phyloP scores from a whole-genome alignment of 1,140 invertebrate species.

The Asobara japonica region DNA sequence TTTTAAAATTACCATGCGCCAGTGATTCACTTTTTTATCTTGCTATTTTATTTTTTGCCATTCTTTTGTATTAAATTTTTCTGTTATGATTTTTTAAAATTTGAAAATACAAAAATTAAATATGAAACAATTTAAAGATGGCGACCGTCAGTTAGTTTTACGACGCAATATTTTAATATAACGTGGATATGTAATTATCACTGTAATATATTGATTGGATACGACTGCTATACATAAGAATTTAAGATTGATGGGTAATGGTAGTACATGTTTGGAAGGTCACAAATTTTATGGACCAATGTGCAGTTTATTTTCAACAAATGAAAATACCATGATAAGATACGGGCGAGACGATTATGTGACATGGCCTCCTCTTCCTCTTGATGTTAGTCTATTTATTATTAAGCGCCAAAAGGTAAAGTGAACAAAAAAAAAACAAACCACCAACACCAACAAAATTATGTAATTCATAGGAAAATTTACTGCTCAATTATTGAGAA shows the following conservation, averaged over 20 bases:
- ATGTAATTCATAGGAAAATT: constrained; percentile 39
- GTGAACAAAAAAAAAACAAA: constrained; percentile 45
- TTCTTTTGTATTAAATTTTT: background rate
- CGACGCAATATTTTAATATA: constrained; percentile 65
- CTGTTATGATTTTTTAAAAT: background rate
- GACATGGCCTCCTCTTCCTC: background rate
- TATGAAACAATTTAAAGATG: constrained; percentile 21
- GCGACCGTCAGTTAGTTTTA: constrained; percentile 34
- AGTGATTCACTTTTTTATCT: constrained; percentile 7
- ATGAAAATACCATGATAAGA: background rate
- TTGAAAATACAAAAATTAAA: background rate
- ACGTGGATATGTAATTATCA: constrained; percentile 66
- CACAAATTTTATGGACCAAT: constrained; percentile 43
- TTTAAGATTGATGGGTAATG: constrained; percentile 10
- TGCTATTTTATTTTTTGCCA: constrained; percentile 16
- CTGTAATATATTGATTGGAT: constrained; percentile 63
- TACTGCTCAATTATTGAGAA: constrained; percentile 46
- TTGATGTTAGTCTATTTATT: constrained; percentile 38
- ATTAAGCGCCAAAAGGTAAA: constrained; percentile 21
- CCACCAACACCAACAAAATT: too few species aligned
- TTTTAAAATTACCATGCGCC: background rate
- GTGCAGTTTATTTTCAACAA: constrained; percentile 31
- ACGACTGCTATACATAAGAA: constrained; percentile 33
- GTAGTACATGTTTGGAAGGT: constrained; percentile 17
- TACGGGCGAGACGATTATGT: background rate